Conservation (phyloP, 2,797 vertebrate species). For the Anisognathus igniventris region DNA sequence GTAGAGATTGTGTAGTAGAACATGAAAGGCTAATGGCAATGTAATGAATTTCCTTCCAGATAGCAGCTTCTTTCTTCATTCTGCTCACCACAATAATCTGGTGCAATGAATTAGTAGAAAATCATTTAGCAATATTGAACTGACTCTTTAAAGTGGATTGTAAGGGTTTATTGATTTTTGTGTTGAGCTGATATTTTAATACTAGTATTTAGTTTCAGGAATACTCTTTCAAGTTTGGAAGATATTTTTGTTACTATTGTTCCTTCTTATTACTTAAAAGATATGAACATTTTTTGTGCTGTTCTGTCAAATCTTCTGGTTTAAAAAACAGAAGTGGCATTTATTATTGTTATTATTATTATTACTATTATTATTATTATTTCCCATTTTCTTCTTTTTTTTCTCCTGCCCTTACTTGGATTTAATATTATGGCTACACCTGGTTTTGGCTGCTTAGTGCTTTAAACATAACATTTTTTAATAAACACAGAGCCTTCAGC, state of each 20-base stretch:
- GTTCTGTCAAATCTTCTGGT: neutral
- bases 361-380: neutral
- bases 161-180: conserved; percentile 13
- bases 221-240: neutral
- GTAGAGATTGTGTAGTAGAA: neutral
- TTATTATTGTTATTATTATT: too few species aligned
- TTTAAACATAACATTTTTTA: neutral
- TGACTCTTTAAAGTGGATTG: neutral
- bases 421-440: neutral
- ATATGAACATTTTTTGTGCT: neutral
- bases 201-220: neutral
- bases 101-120: neutral
- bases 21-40: neutral
- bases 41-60: neutral
- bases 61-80: neutral
- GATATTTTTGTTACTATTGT: neutral
- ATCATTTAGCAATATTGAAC: neutral
- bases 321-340: neutral
- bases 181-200: conserved; percentile 22
- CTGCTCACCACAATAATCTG: neutral
- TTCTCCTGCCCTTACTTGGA: neutral
- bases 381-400: neutral
- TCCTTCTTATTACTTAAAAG: neutral
- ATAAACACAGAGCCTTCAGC: neutral
- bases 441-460: neutral